A percentile compares a stretch with the other conserved stretches of the same genome.
phyloP scores from a whole-genome alignment of 2,888 invertebrate genomes.

The Caenorhabditis sp. region DNA sequence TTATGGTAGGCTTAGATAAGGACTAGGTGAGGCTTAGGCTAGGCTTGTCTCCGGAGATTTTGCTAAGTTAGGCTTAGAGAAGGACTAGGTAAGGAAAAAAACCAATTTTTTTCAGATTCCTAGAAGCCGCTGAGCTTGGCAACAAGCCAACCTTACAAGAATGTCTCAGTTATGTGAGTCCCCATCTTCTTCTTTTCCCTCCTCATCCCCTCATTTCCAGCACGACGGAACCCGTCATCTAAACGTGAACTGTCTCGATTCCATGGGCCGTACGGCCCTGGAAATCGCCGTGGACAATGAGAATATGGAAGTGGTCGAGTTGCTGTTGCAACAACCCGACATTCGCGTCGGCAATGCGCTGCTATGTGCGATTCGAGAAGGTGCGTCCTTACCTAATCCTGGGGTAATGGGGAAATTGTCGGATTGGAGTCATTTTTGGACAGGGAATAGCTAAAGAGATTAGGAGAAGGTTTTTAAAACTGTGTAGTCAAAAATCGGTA shows the following conservation, averaged over 20 bases:
- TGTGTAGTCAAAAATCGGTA: too few relatives aligned
- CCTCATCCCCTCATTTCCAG: too few relatives aligned
- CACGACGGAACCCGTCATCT: constrained; percentile 78
- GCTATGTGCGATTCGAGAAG: constrained; percentile 85
- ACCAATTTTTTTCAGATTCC: constrained; percentile 81
- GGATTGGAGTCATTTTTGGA: too few relatives aligned
- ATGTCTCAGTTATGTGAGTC: constrained; percentile 71
- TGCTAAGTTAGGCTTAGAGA: too few relatives aligned
- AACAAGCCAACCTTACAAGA: constrained; percentile 85
- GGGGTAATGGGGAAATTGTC: too few relatives aligned
- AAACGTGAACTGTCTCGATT: constrained; percentile 86
- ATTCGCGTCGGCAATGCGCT: constrained; percentile 85
- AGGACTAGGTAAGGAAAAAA: too few relatives aligned
- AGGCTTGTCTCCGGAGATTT: too few relatives aligned
- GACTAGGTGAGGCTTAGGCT: too few relatives aligned
- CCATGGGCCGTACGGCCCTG: constrained; percentile 85
- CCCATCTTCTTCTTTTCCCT: neutral
- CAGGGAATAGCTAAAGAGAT: too few relatives aligned
- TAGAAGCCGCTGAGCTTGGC: constrained; percentile 86
- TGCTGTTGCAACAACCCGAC: constrained; percentile 84
- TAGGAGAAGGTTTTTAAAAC: too few relatives aligned
- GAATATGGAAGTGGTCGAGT: constrained; percentile 85
- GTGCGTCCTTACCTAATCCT: too few relatives aligned
- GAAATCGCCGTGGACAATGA: constrained; percentile 86
- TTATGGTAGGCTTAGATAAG: too few relatives aligned